Evolutionary conservation across 1,140 invertebrate genomes (phyloP).

Genomic region (Ceratina japonica): DNA sequence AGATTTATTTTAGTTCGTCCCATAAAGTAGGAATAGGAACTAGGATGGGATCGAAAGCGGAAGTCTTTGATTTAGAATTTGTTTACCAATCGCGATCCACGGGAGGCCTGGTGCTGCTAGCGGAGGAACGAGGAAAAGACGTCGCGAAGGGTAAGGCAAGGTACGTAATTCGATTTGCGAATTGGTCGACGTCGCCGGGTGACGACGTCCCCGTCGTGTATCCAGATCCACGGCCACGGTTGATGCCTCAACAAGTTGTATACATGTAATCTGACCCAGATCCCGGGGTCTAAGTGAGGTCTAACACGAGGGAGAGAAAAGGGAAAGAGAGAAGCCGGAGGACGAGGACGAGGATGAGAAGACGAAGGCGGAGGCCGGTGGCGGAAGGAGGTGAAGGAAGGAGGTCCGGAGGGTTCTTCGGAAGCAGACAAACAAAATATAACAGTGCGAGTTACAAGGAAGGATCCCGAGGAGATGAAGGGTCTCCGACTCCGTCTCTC

Average conservation of each 20-base stretch:
- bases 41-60: too few species aligned
- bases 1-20: too few species aligned
- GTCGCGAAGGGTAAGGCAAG: constrained; percentile 10
- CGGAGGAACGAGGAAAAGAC: neutral
- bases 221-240: constrained; percentile 42
- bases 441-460: constrained; percentile 69
- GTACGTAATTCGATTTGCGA: constrained; percentile 61
- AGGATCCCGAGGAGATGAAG: constrained; percentile 67
- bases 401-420: constrained; percentile 65
- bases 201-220: constrained; percentile 28
- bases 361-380: constrained; percentile 18
- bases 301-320: constrained; percentile 60
- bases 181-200: constrained; percentile 46
- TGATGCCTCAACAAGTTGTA: constrained; percentile 71
- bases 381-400: constrained; percentile 37
- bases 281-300: constrained; percentile 70
- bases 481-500: constrained; percentile 47
- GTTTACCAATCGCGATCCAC: neutral
- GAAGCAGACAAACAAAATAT: constrained; percentile 74
- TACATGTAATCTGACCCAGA: constrained; percentile 75
- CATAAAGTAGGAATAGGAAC: neutral
- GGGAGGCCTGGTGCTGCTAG: neutral
- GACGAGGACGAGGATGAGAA: constrained; percentile 9
- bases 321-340: constrained; percentile 39
- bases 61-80: neutral